phyloP scores from a whole-genome alignment of 2,797 vertebrate species.

The Pogoniulus pusillus region DNA sequence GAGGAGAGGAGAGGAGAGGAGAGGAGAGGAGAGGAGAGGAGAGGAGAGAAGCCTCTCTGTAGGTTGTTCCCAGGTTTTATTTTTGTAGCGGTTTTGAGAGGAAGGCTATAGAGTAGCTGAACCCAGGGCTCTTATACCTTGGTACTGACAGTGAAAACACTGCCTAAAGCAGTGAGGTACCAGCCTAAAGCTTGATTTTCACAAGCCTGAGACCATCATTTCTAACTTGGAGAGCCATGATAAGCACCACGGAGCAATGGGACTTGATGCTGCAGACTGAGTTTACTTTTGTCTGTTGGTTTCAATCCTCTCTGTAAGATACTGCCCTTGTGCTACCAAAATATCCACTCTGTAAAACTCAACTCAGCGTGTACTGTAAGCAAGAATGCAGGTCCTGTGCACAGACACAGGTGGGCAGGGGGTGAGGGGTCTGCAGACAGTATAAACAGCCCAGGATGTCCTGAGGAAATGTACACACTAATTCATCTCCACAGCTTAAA shows the following conservation, averaged over 20 bases:
- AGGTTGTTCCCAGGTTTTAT: slow-evolving; percentile 68
- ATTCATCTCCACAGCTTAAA: background rate
- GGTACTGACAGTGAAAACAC: slow-evolving; percentile 28
- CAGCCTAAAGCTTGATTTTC: slow-evolving; percentile 40
- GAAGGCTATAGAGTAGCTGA: background rate
- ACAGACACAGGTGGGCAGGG: background rate
- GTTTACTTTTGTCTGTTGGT: slow-evolving; percentile 56
- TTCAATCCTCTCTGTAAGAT: slow-evolving; percentile 43
- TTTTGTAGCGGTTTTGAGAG: slow-evolving; percentile 70
- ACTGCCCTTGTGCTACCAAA: slow-evolving; percentile 25
- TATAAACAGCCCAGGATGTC: background rate
- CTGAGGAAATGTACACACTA: background rate
- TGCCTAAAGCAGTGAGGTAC: background rate
- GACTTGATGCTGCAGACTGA: background rate
- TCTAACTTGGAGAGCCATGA: background rate
- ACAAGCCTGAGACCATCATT: background rate
- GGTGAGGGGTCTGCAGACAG: background rate
- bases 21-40: too few relatives aligned
- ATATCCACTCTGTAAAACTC: slow-evolving; percentile 10
- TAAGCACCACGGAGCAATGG: slow-evolving; percentile 6
- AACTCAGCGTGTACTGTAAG: background rate
- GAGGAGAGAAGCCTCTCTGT: slow-evolving; percentile 24
- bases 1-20: too few relatives aligned
- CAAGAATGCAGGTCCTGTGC: slow-evolving; percentile 3
- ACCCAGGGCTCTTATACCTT: slow-evolving; percentile 23